Base-by-base conservation (phyloP, 1,140 invertebrate species). In the Radopholus similis region DNA sequence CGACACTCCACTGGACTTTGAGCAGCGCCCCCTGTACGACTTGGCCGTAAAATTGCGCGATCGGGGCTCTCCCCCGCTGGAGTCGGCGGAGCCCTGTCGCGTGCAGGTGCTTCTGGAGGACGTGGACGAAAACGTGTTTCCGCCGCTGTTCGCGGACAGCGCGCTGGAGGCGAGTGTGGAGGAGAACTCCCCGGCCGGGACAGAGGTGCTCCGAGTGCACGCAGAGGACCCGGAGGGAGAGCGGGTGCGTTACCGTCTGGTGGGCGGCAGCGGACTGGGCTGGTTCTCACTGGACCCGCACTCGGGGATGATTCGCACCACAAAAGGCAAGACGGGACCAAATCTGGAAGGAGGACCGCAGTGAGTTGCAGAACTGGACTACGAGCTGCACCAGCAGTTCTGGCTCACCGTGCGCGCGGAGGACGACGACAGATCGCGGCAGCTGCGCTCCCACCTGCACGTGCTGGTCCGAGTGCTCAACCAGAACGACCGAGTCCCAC, bases 381-480 rank as follows among this genome's bases (percentile, higher is more conserved):
- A 91, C 18, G 94, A 97, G 86, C 88, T 88, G 0, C 89, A 89
- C 73, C 85, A 87, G 18, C 89, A 90, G 80, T 96, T 93, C 83
- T 97, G 94, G 94, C 84, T 97, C 37, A 94, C 92, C 0, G 87
- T 97, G 40, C 90, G 90, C 80, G 93, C 93, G 1, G 88, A 91
- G 79, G 93, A 96, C 84, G 91, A 92, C 2, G 26, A 15, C 35
- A 30, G 23, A 23, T 28, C 23, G 23, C 18, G 37, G 70, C 80
- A 32, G 73, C 84, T 91, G 2, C 89, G 89, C 78, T 87, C 90
- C 34, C 67, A 73, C 40, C 13, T 82, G 44, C 83, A 85, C 63
- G 89, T 96, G n/a, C 94, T 90, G 83, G 88, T 96, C 35, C 87
- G 89, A 78, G 89, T 97, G 53, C 83, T 88, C 47, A 91, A 97